These are phyloP conservation scores for Pygmarrhopalites habei DNA, from an alignment of 1,140 invertebrate genomes.

Conservation along the genomic window DNA sequence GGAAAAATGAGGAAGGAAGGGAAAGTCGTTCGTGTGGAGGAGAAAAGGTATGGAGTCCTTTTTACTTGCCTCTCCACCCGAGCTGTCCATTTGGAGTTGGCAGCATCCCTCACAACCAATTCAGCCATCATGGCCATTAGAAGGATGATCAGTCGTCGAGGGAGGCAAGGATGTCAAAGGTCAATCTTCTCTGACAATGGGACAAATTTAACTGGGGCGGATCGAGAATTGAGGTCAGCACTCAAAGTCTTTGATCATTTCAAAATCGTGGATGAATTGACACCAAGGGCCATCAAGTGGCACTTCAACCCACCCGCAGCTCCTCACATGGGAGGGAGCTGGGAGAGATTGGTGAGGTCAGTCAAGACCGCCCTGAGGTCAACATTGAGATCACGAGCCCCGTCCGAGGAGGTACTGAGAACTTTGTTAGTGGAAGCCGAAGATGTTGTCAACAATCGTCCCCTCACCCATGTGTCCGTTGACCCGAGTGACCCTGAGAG, in stretches of 20 bases:
- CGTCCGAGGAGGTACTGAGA: conserved; percentile 8
- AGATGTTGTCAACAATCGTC: conserved; percentile 34
- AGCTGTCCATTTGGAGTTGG: conserved; percentile 41
- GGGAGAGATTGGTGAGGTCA: conserved; percentile 42
- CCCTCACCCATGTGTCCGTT: conserved; percentile 32
- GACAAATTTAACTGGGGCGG: conserved; percentile 37
- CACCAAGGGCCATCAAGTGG: conserved; percentile 5
- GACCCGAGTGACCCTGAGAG: conserved; percentile 31
- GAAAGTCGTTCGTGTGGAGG: conserved; percentile 27
- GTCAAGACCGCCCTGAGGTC: conserved; percentile 39
- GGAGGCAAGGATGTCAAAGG: conserved; percentile 28
- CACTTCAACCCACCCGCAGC: conserved; percentile 41
- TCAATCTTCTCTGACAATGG: conserved; percentile 40
- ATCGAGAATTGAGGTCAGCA: conserved; percentile 11
- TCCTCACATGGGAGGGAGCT: conserved; percentile 42
- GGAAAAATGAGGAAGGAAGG: conserved; percentile 27
- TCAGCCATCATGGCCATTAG: conserved; percentile 31
- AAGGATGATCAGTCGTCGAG: conserved; percentile 37
- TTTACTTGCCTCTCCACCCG: conserved; percentile 37
- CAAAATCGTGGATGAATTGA: background rate
- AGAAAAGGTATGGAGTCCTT: conserved; percentile 37
- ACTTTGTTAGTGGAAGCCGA: conserved; percentile 31
- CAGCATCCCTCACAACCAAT: conserved; percentile 25
- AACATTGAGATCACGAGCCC: background rate
- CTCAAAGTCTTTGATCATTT: background rate